phyloP scores from a whole-genome alignment of 2,113 vertebrate genomes.

The Austrofundulus limnaeus region DNA sequence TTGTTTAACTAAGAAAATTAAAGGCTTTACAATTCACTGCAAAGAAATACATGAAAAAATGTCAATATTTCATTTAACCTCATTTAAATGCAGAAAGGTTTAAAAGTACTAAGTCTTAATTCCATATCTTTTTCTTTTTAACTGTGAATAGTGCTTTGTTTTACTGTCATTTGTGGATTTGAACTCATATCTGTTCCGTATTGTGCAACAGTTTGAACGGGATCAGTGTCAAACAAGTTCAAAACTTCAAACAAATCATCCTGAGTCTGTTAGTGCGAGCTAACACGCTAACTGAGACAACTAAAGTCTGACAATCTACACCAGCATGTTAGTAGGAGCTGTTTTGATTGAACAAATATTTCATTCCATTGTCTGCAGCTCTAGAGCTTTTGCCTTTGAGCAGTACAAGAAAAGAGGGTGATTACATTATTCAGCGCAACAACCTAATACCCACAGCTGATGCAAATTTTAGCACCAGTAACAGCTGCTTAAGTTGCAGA shows the following conservation, averaged over 20 bases:
- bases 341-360: constrained; percentile 35
- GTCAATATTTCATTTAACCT: neutral
- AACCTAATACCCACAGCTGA: constrained; percentile 46
- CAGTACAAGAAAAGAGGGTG: constrained; percentile 6
- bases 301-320: too few species aligned
- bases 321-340: constrained; percentile 34
- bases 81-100: neutral
- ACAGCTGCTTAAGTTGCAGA: constrained; percentile 8
- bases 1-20: too few species aligned
- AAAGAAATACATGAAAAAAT: neutral
- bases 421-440: constrained; percentile 42
- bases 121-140: neutral
- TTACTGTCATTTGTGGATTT: constrained; percentile 19
- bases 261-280: too few species aligned
- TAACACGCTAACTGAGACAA: too few species aligned
- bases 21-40: too few species aligned
- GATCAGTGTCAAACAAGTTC: constrained; percentile 34
- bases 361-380: constrained; percentile 21
- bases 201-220: constrained; percentile 23
- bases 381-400: constrained; percentile 14
- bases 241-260: constrained; percentile 31
- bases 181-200: constrained; percentile 36
- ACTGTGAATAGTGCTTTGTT: neutral
- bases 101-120: neutral
- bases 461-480: constrained; percentile 47